Evolutionary conservation across 2,888 invertebrate genomes (phyloP).

Genomic region (Protophormia terraenovae): DNA sequence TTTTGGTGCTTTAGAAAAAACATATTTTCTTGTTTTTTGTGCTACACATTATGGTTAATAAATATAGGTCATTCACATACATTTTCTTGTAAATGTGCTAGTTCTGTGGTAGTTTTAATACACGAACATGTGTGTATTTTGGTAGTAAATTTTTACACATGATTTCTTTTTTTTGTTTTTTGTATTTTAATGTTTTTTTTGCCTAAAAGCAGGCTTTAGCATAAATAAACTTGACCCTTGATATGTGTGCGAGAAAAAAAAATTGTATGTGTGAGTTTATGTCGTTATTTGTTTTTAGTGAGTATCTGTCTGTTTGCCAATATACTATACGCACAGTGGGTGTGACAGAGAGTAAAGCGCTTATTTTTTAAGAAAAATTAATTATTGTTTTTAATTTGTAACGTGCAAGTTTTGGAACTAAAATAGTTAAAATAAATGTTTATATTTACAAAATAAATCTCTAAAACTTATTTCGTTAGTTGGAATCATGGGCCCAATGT

Average conservation of each 20-base stretch:
- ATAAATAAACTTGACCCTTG: conserved; percentile 27
- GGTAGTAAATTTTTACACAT: background rate
- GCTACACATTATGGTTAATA: background rate
- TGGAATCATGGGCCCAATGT: too few relatives aligned
- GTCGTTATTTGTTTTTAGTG: background rate
- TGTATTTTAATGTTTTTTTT: conserved; percentile 18
- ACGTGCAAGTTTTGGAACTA: too few relatives aligned
- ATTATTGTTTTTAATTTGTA: too few relatives aligned
- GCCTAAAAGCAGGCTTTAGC: background rate
- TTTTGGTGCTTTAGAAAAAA: background rate
- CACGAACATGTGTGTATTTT: background rate
- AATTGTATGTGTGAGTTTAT: background rate
- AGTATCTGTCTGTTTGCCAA: background rate
- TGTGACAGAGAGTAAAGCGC: too few relatives aligned
- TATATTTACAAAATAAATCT: too few relatives aligned
- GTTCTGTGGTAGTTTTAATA: background rate
- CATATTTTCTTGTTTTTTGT: background rate
- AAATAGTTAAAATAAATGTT: too few relatives aligned
- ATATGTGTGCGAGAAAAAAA: background rate
- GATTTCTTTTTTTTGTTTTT: background rate
- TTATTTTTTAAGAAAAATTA: too few relatives aligned
- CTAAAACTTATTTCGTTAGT: too few relatives aligned
- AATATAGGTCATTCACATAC: conserved; percentile 18
- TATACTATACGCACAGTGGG: background rate
- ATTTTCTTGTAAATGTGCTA: background rate